Conservation (phyloP, 2,888 invertebrate genomes). For the Stenotaenia linearis region DNA sequence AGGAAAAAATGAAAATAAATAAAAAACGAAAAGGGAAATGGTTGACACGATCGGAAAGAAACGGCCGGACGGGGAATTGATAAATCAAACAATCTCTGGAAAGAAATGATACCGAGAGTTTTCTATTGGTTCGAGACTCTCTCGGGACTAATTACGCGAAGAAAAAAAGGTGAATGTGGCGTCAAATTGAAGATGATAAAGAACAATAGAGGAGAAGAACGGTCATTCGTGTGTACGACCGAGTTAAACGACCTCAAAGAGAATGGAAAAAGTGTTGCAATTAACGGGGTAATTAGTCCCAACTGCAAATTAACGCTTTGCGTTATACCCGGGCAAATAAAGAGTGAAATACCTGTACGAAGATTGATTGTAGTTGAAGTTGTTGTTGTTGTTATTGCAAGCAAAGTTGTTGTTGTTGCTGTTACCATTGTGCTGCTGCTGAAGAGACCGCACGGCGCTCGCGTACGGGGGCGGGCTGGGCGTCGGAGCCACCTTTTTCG, state of each 20-base stretch:
- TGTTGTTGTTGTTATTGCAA: not conserved
- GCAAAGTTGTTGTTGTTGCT: not conserved
- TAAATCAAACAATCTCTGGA: not conserved
- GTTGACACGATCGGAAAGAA: not conserved
- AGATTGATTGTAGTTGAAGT: not conserved
- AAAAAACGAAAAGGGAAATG: not conserved
- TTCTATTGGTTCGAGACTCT: not conserved
- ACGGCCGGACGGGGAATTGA: not conserved
- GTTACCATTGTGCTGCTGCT: not conserved
- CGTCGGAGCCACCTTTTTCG: not conserved
- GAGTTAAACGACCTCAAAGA: not conserved
- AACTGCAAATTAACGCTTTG: not conserved
- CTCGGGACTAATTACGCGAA: not conserved
- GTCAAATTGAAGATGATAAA: not conserved
- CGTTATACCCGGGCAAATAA: no score
- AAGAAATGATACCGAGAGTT: not conserved
- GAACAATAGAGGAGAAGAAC: not conserved
- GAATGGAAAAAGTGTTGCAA: not conserved
- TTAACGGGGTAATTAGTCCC: not conserved
- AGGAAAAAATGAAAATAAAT: slow-evolving; percentile 5
- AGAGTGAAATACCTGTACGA: not conserved
- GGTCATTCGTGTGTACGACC: not conserved
- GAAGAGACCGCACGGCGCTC: not conserved
- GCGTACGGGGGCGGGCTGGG: not conserved
- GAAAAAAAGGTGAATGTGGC: not conserved